Evolutionary conservation across 2,797 vertebrate genomes (phyloP).

Genomic region (Luscinia luscinia): DNA sequence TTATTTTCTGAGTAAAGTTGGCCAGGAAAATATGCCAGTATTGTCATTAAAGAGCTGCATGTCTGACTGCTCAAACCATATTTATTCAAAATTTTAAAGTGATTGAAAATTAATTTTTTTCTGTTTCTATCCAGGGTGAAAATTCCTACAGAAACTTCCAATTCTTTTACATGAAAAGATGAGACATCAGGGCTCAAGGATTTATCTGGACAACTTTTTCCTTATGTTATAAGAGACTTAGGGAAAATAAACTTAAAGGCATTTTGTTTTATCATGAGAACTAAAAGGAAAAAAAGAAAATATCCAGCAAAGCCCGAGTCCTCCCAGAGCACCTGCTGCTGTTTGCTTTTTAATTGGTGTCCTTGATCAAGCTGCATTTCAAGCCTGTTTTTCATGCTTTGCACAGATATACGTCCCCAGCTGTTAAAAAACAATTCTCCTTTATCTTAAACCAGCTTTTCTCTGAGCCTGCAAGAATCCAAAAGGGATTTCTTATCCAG

Average conservation of each 20-base stretch:
- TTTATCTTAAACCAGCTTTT: conserved; percentile 27
- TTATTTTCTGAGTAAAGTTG: neutral
- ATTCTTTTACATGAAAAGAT: neutral
- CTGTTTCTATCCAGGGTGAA: neutral
- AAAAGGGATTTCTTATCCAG: neutral
- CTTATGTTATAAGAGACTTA: neutral
- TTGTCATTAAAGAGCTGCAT: neutral
- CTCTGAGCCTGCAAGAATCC: neutral
- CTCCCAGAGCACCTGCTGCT: conserved; percentile 18
- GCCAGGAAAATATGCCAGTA: neutral
- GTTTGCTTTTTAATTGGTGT: neutral
- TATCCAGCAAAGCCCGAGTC: neutral
- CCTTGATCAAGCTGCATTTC: conserved; percentile 8
- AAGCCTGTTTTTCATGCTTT: neutral
- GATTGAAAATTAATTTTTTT: neutral
- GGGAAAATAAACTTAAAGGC: neutral
- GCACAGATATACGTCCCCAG: neutral
- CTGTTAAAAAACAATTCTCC: neutral
- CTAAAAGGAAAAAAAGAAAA: neutral
- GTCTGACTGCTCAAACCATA: neutral
- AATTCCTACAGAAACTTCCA: neutral
- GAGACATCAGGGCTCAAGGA: neutral
- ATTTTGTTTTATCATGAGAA: neutral
- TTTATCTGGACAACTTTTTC: neutral
- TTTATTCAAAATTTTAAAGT: neutral